Evolutionary conservation across 2,888 invertebrate genomes (phyloP), one percentile per base, ranked within the genome.

Genomic region (Galerucella pusilla): DNA sequence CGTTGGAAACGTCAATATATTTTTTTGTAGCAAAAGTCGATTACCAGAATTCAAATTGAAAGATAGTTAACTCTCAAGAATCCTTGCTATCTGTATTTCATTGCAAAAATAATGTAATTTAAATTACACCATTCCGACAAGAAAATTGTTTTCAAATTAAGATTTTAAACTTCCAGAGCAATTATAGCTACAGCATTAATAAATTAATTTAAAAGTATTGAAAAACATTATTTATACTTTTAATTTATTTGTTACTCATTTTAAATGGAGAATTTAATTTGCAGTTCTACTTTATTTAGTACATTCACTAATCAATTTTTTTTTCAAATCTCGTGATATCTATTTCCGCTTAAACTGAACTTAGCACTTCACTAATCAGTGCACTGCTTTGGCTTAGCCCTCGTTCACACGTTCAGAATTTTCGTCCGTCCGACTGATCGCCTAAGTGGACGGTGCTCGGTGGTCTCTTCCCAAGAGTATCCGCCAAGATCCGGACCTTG

Each of bases 31-130:
- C 54, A 52, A 67, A 67, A 67, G 28, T 67, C 35, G 57, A 59
- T 68, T 52, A 46, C 25, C 28, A 57, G 68, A 68, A 68, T 68
- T 68, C 59, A 68, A 68, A 59, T 68, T 68, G 42, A 68, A 59
- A 59, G 35, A 57, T 10, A 3, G 57, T 57, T 57, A 57, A 69
- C 35, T 46, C 28, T 20, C 35, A 25, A 57, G 65, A 69, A 60
- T 68, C 60, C 63, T 65, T 59, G 28, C 59, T 66, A 20, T 28
- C 70, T 52, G 20, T 57, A 57, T 20, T 57, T 57, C 16, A 57
- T 57, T 57, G 16, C 54, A 54, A 54, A 54, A 54, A 54, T 16
- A 54, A 54, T 54, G 0, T 54, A 16, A 49, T 49, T 49, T 49
- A 35, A 69, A 74, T 74, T 70, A 70, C 45, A 46, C 25, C 35